A percentile compares a stretch with the other conserved stretches of the same genome.
Evolutionary conservation across 2,113 vertebrate species (phyloP).

Genomic region (Engystomops pustulosus): DNA sequence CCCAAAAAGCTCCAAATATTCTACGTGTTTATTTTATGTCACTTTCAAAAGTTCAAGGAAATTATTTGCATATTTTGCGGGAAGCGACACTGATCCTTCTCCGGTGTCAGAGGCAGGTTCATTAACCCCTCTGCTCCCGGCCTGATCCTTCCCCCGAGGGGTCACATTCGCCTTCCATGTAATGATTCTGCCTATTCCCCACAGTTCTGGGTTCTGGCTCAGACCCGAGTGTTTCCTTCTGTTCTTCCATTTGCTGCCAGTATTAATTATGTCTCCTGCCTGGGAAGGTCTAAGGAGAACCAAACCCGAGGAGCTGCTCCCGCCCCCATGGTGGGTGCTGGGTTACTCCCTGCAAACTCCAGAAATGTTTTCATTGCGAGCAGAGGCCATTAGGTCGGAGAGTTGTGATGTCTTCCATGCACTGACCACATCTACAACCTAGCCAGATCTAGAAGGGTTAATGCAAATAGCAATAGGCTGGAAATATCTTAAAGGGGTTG

Average conservation of each 20-base stretch:
- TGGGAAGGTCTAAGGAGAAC: slow-evolving; percentile 8
- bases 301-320: background rate
- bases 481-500: too few species aligned
- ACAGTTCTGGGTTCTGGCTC: background rate
- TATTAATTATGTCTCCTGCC: slow-evolving; percentile 25
- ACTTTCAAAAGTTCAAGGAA: too few species aligned
- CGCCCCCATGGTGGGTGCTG: slow-evolving; percentile 4
- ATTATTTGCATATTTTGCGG: too few species aligned
- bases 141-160: background rate
- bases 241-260: slow-evolving; percentile 41
- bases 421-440: background rate
- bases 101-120: background rate
- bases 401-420: slow-evolving; percentile 3
- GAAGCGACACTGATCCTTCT: too few species aligned
- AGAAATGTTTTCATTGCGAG: background rate
- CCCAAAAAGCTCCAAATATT: too few species aligned
- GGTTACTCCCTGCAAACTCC: slow-evolving; percentile 1
- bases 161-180: slow-evolving; percentile 12
- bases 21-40: too few species aligned
- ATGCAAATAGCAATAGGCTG: background rate
- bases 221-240: background rate
- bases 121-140: background rate
- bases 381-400: background rate
- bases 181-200: slow-evolving; percentile 23
- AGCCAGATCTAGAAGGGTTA: background rate